Base-by-base conservation (phyloP, 35 echinoderm and acorn worm genomes). In the Antedon bifida region DNA sequence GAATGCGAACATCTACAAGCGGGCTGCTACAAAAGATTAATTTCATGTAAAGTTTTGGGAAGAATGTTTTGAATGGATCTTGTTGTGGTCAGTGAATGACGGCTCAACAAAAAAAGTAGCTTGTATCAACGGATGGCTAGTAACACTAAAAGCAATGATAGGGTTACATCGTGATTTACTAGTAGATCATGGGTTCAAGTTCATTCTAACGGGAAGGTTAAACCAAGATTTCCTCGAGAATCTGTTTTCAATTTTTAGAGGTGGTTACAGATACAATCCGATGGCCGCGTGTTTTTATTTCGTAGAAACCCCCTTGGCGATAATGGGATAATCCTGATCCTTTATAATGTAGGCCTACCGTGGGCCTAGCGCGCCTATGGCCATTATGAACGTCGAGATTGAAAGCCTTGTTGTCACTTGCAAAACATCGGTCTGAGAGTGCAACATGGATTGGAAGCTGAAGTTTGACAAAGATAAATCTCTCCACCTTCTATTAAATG, bases 161-260 rank as follows among this genome's bases (percentile, higher is more conserved):
- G 26, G 8, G 14, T 38, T 86, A 26, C 75, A 29, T 36, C 3
- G 56, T 30, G 77, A 86, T 8, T 29, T n/a, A n/a, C n/a, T n/a
- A 77, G 5, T 2, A 26, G 23, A 39, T 0, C 32, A 39, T 30
- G 17, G n/a, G 35, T 86, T 85, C 36, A 29, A 13, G 39, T 85
- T 77, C 31, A 35, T 85, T 0, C 33, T 85, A 12, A 85, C 84
- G 0, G 3, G 29, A 23, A 10, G 35, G 14, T 74, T 85, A 29
- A 85, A 85, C 33, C 84, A 85, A 31, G 84, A 85, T 32, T 74
- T 29, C 32, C 23, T 85, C 5, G 84, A 85, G 34, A 85, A 85
- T 39, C 28, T 77, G 16, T 85, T 85, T 45, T 73, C 74, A 10
- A 42, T 85, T 3, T 30, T 85, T 77, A 21, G 84, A 29, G 17